Evolutionary conservation across 2,797 vertebrate genomes (phyloP).

Genomic region (Melanotaenia boesemani): DNA sequence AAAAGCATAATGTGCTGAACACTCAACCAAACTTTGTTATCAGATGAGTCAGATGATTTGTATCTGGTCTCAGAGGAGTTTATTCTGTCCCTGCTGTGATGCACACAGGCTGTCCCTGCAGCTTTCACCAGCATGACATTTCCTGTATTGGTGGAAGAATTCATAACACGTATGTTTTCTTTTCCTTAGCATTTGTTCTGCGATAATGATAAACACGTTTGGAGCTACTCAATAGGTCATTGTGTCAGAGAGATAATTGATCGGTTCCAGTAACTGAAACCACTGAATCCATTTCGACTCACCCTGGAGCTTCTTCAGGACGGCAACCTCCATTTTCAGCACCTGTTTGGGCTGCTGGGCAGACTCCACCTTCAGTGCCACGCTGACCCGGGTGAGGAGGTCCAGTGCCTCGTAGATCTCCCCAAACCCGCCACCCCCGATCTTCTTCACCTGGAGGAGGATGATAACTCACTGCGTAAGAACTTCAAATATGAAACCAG

Average conservation of each 20-base stretch:
- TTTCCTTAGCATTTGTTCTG: not conserved
- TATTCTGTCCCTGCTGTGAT: not conserved
- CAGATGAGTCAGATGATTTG: constrained; percentile 47
- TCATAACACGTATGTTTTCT: not conserved
- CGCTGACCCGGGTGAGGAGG: constrained; percentile 92
- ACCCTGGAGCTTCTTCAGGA: constrained; percentile 99
- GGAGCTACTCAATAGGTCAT: constrained; percentile 33
- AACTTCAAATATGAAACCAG: not conserved
- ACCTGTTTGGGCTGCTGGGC: constrained; percentile 99
- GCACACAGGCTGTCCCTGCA: not conserved
- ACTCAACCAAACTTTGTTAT: constrained; percentile 21
- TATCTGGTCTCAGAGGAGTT: constrained; percentile 41
- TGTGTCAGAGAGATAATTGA: constrained; percentile 12
- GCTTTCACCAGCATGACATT: constrained; percentile 12
- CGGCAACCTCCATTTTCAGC: constrained; percentile 99
- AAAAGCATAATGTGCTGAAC: constrained; percentile 24
- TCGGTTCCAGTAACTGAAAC: constrained; percentile 50
- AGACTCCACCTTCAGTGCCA: constrained; percentile 98
- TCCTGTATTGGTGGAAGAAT: constrained; percentile 7
- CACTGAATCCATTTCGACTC: constrained; percentile 66
- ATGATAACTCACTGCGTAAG: not conserved
- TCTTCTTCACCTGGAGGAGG: constrained; percentile 90
- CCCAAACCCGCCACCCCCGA: constrained; percentile 97
- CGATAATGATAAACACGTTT: constrained; percentile 2
- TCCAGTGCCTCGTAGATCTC: constrained; percentile 99